Conservation (phyloP, 2,888 invertebrate species). For the Cremastobaeus sp. region DNA sequence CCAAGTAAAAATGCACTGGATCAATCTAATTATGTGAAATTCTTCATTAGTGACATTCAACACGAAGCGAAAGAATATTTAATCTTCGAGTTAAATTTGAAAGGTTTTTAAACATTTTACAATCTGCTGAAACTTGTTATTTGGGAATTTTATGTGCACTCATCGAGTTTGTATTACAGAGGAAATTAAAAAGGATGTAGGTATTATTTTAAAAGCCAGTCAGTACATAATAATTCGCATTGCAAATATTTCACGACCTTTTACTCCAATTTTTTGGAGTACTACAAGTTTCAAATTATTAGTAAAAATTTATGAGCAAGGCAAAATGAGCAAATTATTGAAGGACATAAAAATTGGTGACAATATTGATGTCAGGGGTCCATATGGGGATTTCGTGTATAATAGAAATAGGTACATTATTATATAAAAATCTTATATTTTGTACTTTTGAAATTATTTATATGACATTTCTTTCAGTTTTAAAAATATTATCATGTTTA, state of each 20-base stretch:
- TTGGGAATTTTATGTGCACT: too few species aligned
- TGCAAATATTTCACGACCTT: constrained; percentile 67
- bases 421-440: constrained; percentile 1
- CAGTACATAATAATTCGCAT: constrained; percentile 71
- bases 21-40: constrained; percentile 37
- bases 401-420: constrained; percentile 67
- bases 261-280: constrained; percentile 72
- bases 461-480: constrained; percentile 64
- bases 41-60: constrained; percentile 22
- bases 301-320: constrained; percentile 70
- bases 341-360: constrained; percentile 64
- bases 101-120: too few species aligned
- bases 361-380: constrained; percentile 70
- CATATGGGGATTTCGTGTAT: constrained; percentile 74
- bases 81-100: constrained; percentile 33
- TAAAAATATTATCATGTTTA: constrained; percentile 70
- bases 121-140: too few species aligned
- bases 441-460: constrained; percentile 6
- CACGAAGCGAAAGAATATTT: constrained; percentile 59
- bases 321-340: constrained; percentile 67
- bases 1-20: constrained; percentile 35
- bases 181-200: constrained; percentile 12
- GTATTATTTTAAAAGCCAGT: constrained; percentile 67
- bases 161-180: too few species aligned
- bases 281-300: constrained; percentile 65